A percentile compares a stretch with the other conserved stretches of the same genome.
These are phyloP conservation scores for Tinamus major DNA, from an alignment of 2,797 vertebrate species.

Conservation along the genomic window DNA sequence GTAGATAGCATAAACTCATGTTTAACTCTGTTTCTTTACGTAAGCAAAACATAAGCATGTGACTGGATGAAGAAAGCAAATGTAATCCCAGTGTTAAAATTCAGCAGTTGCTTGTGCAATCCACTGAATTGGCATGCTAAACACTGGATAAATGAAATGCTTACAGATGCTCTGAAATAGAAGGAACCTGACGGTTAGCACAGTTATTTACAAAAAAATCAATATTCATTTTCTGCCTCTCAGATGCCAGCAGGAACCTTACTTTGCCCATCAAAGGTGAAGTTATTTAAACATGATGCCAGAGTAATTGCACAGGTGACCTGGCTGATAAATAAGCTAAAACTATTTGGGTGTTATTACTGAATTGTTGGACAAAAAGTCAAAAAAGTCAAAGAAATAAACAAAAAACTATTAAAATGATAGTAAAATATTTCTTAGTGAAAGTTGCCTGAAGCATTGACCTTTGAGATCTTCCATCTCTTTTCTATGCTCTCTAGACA, in stretches of 20 bases:
- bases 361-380: not conserved
- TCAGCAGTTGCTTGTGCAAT: not conserved
- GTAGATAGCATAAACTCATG: not conserved
- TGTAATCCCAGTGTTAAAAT: not conserved
- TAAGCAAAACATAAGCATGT: not conserved
- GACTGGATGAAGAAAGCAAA: not conserved
- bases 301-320: not conserved
- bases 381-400: not conserved
- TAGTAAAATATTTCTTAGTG: not conserved
- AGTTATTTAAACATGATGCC: not conserved
- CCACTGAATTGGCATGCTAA: not conserved
- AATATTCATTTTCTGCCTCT: slow-evolving; percentile 2
- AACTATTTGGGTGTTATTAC: not conserved
- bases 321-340: not conserved
- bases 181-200: not conserved
- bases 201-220: slow-evolving; percentile 12
- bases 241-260: not conserved
- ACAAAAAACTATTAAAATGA: not conserved
- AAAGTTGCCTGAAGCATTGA: not conserved
- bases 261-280: not conserved
- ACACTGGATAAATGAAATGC: not conserved
- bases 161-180: not conserved
- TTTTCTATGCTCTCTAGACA: not conserved
- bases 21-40: not conserved
- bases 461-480: not conserved